A percentile compares a stretch with the other conserved stretches of the same genome.
phyloP scores from a whole-genome alignment of 1,140 invertebrate genomes.

The Aethina tumida region DNA sequence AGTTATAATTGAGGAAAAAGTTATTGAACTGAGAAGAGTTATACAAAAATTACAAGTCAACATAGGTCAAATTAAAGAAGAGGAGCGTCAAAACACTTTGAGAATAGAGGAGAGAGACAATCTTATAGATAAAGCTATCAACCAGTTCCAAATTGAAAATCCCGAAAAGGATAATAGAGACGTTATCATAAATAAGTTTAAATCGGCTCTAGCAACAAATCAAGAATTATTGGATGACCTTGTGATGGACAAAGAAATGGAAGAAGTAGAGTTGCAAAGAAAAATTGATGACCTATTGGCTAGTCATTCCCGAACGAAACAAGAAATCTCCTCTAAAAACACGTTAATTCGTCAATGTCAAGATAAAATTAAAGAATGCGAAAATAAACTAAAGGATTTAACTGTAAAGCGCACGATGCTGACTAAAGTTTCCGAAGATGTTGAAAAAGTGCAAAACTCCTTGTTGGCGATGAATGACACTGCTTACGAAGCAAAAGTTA shows the following conservation, averaged over 20 bases:
- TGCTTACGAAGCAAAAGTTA: slow-evolving; percentile 34
- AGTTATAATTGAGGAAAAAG: slow-evolving; percentile 16
- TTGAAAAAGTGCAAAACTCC: slow-evolving; percentile 42
- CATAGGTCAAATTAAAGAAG: slow-evolving; percentile 32
- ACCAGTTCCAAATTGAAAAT: slow-evolving; percentile 15
- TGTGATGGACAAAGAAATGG: slow-evolving; percentile 25
- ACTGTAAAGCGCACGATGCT: slow-evolving; percentile 29
- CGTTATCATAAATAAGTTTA: slow-evolving; percentile 9
- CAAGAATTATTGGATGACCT: slow-evolving; percentile 6
- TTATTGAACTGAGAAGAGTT: slow-evolving; percentile 13
- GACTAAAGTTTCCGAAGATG: slow-evolving; percentile 36
- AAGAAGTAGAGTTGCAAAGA: slow-evolving; percentile 37
- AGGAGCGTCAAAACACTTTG: slow-evolving; percentile 31
- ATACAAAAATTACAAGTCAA: slow-evolving; percentile 28
- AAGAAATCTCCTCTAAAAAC: slow-evolving; percentile 35
- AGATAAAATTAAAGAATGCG: slow-evolving; percentile 30
- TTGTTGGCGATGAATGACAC: slow-evolving; percentile 43
- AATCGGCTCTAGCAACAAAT: slow-evolving; percentile 5
- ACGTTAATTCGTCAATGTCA: slow-evolving; percentile 38
- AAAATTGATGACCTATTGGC: slow-evolving; percentile 39
- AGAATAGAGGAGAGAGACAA: slow-evolving; percentile 25
- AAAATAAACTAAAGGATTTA: slow-evolving; percentile 30
- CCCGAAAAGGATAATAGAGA: background rate
- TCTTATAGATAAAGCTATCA: slow-evolving; percentile 25
- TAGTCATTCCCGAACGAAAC: slow-evolving; percentile 36